Evolutionary conservation across 1,140 invertebrate genomes (phyloP).

Genomic region (Hetaerina americana): DNA sequence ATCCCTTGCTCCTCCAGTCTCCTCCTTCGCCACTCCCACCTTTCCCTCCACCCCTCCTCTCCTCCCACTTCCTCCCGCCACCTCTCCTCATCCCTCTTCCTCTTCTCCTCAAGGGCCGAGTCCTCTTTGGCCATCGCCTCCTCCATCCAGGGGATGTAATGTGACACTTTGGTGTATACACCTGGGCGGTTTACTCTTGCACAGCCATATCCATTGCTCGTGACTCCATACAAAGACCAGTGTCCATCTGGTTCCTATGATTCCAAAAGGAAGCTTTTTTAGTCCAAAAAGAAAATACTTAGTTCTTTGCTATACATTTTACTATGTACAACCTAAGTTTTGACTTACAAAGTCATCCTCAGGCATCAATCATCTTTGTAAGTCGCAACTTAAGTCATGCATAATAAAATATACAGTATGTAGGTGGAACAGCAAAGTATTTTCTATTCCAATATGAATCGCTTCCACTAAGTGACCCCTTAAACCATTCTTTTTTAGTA

Average conservation of each 20-base stretch:
- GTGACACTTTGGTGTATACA: constrained; percentile 74
- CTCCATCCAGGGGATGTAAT: constrained; percentile 61
- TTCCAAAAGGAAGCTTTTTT: no score
- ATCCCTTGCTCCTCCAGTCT: not conserved
- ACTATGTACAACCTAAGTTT: no score
- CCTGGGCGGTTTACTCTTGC: constrained; percentile 69
- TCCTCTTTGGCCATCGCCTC: not conserved
- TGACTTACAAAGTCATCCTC: no score
- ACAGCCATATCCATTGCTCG: constrained; percentile 78
- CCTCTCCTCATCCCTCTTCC: not conserved
- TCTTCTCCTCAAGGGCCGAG: not conserved
- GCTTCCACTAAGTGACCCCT: no score
- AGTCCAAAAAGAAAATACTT: constrained; percentile 1
- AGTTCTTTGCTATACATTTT: not conserved
- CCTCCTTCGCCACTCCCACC: not conserved
- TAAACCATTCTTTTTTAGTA: no score
- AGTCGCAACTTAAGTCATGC: no score
- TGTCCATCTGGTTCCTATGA: constrained; percentile 37
- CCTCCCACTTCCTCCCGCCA: not conserved
- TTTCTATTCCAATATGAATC: no score
- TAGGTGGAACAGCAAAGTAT: no score
- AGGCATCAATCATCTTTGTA: no score
- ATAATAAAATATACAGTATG: no score
- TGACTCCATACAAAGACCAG: constrained; percentile 57
- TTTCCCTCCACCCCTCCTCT: not conserved